Conservation (phyloP, 2,888 invertebrate genomes). For the Cheilosia impressa region DNA sequence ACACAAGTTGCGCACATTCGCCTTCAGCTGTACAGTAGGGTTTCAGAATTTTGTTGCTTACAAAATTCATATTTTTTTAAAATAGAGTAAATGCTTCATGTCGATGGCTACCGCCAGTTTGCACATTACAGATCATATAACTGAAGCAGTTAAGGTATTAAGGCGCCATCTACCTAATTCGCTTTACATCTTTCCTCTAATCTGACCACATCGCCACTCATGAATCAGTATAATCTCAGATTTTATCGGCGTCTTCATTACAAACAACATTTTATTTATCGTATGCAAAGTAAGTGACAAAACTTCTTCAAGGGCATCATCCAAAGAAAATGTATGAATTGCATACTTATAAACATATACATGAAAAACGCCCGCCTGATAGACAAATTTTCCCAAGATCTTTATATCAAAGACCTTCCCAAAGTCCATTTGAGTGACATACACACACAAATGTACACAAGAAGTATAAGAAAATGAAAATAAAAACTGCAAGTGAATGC, state of each 20-base stretch:
- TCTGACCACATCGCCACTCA: background rate
- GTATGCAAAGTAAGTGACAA: background rate
- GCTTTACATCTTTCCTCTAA: background rate
- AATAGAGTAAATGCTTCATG: too few species aligned
- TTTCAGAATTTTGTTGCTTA: too few species aligned
- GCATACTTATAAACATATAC: background rate
- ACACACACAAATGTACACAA: slow-evolving; percentile 10
- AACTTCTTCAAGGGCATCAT: slow-evolving; percentile 6
- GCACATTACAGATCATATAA: too few species aligned
- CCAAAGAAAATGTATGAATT: background rate
- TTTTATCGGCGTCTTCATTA: background rate
- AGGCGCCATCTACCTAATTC: background rate
- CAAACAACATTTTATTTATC: background rate
- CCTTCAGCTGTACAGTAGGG: too few species aligned
- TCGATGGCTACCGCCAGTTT: too few species aligned
- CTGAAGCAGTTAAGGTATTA: too few species aligned
- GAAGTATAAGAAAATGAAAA: slow-evolving; percentile 3
- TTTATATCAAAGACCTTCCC: slow-evolving; percentile 50
- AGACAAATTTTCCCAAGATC: slow-evolving; percentile 25
- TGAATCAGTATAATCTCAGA: slow-evolving; percentile 1
- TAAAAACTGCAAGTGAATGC: slow-evolving; percentile 63
- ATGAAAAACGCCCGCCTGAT: slow-evolving; percentile 3
- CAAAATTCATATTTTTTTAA: too few species aligned
- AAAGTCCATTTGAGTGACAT: slow-evolving; percentile 40
- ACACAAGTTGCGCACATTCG: too few species aligned